Conservation (phyloP, 1,140 invertebrate genomes). For the Apis laboriosa region DNA sequence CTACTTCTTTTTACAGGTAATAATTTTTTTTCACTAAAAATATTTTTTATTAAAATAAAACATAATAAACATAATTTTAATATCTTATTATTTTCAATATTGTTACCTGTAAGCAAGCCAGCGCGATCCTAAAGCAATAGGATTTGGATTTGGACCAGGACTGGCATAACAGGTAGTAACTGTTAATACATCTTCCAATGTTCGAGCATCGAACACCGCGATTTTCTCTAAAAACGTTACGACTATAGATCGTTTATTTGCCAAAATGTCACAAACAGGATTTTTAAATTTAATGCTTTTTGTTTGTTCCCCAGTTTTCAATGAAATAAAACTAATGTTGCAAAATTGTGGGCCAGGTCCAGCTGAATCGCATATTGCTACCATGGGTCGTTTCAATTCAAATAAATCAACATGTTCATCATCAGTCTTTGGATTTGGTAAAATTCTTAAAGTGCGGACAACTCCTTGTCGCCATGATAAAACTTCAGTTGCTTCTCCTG, state of each 20-base stretch:
- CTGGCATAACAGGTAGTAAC: conserved; percentile 95
- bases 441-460: conserved; percentile 89
- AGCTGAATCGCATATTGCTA: conserved; percentile 92
- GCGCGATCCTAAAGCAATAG: conserved; percentile 92
- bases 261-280: conserved; percentile 92
- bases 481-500: conserved; percentile 95
- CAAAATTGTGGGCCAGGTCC: conserved; percentile 91
- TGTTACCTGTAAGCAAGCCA: conserved; percentile 86
- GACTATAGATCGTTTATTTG: conserved; percentile 91
- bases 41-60: neutral
- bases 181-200: conserved; percentile 91
- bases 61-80: neutral
- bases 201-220: conserved; percentile 94
- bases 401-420: conserved; percentile 85
- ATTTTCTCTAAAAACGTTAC: conserved; percentile 94
- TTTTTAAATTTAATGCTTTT: conserved; percentile 96
- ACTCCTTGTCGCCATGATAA: conserved; percentile 94
- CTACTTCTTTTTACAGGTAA: conserved; percentile 91
- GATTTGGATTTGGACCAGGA: conserved; percentile 92
- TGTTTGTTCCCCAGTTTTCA: conserved; percentile 93
- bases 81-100: neutral
- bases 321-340: conserved; percentile 93
- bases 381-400: conserved; percentile 89
- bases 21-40: conserved; percentile 89
- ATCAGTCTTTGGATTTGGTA: conserved; percentile 88